Conservation (phyloP, 2,113 vertebrate genomes). For the Phoxinus phoxinus region DNA sequence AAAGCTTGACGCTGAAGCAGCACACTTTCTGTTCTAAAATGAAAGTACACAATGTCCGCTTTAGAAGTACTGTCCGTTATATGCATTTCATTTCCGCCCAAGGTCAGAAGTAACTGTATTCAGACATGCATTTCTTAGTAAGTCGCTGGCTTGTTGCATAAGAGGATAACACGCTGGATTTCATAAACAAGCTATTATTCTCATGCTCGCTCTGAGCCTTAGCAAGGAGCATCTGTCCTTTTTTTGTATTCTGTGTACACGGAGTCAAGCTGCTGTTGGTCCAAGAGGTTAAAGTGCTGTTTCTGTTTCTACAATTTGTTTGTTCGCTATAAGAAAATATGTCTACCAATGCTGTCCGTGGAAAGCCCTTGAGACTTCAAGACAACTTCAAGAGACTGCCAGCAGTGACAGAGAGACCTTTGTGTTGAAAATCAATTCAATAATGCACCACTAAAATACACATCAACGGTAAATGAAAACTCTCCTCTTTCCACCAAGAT, state of each 20-base stretch:
- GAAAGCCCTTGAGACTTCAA: conserved; percentile 10
- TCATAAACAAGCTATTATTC: conserved; percentile 43
- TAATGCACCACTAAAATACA: conserved; percentile 14
- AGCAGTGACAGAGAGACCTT: conserved; percentile 39
- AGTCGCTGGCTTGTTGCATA: conserved; percentile 41
- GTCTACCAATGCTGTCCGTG: conserved; percentile 26
- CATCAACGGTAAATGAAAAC: conserved; percentile 49
- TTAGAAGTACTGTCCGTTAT: background rate
- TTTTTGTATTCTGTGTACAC: conserved; percentile 11
- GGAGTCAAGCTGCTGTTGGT: conserved; percentile 35
- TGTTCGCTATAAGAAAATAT: conserved; percentile 44
- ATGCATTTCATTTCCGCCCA: conserved; percentile 27
- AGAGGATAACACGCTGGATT: conserved; percentile 16
- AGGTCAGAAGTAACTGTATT: conserved; percentile 33
- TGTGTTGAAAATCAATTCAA: conserved; percentile 48
- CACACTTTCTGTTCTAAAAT: background rate
- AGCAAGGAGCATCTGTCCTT: background rate
- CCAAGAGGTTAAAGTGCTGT: conserved; percentile 45
- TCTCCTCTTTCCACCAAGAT: conserved; percentile 9
- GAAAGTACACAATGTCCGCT: background rate
- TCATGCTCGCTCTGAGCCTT: background rate
- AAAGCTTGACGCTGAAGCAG: background rate
- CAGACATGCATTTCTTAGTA: conserved; percentile 33
- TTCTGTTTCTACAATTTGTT: conserved; percentile 42
- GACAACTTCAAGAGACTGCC: conserved; percentile 16